phyloP scores from a whole-genome alignment of 2,113 vertebrate species.

The Vireo altiloquus region DNA sequence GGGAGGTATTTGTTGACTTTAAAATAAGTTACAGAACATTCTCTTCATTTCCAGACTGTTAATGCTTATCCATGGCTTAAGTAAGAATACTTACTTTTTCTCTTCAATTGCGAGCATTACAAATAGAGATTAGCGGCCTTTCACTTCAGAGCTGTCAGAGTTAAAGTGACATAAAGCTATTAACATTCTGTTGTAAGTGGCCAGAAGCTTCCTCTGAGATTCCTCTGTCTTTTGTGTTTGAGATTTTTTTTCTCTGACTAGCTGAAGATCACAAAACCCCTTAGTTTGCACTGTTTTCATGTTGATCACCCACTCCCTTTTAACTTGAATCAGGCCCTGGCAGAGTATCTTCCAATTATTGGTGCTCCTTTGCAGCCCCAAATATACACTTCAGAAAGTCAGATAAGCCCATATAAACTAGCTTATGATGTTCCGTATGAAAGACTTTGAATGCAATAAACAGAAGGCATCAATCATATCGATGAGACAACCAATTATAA shows the following conservation, averaged over 20 bases:
- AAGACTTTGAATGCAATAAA: background rate
- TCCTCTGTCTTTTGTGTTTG: background rate
- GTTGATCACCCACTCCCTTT: constrained; percentile 55
- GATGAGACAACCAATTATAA: background rate
- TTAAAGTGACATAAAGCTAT: constrained; percentile 80
- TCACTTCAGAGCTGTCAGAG: constrained; percentile 81
- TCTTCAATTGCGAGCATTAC: constrained; percentile 66
- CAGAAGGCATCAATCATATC: background rate
- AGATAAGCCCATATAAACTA: background rate
- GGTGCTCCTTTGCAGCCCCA: background rate
- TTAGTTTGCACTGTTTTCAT: constrained; percentile 68
- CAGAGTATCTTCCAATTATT: background rate
- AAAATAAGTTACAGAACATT: constrained; percentile 66
- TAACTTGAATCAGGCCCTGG: constrained; percentile 43
- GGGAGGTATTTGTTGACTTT: constrained; percentile 32
- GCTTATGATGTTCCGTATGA: background rate
- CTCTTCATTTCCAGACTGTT: constrained; percentile 72
- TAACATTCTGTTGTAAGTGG: constrained; percentile 85
- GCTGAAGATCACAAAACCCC: constrained; percentile 63
- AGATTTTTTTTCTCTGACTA: background rate
- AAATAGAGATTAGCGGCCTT: constrained; percentile 77
- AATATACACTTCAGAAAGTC: background rate
- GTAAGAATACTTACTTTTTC: constrained; percentile 68
- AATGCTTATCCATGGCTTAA: constrained; percentile 71
- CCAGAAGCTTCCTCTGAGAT: constrained; percentile 63